Evolutionary conservation across 2,797 vertebrate species (phyloP).

Genomic region (Scarus forsteni): DNA sequence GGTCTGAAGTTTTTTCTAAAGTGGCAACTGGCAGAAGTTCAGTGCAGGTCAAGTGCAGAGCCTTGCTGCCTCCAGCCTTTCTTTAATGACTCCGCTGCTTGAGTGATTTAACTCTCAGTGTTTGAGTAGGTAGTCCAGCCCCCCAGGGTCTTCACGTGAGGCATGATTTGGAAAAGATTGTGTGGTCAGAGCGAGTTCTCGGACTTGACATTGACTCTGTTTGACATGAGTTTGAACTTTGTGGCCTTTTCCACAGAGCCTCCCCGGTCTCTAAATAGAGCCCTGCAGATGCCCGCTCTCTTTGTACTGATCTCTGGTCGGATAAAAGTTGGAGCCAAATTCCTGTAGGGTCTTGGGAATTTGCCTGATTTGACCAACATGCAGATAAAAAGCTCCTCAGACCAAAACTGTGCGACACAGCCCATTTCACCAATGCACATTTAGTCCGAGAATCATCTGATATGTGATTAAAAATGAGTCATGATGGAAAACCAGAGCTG

Average conservation of each 20-base stretch:
- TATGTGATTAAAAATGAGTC: slow-evolving; percentile 30
- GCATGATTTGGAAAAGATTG: slow-evolving; percentile 47
- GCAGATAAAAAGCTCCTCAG: slow-evolving; percentile 39
- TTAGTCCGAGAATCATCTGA: slow-evolving; percentile 11
- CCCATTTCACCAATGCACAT: neutral
- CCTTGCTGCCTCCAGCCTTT: slow-evolving; percentile 13
- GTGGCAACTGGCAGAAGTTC: no score
- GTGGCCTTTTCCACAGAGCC: slow-evolving; percentile 51
- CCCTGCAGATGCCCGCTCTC: slow-evolving; percentile 55
- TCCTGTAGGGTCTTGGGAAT: slow-evolving; percentile 64
- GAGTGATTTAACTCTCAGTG: slow-evolving; percentile 37
- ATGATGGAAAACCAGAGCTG: neutral
- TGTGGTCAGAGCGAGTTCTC: slow-evolving; percentile 34
- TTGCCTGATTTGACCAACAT: slow-evolving; percentile 30
- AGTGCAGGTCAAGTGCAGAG: neutral
- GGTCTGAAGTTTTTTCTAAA: no score
- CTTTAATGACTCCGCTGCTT: slow-evolving; percentile 28
- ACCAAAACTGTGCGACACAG: neutral
- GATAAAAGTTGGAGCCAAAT: slow-evolving; percentile 57
- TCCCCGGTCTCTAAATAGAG: slow-evolving; percentile 72
- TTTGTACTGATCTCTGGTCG: slow-evolving; percentile 45
- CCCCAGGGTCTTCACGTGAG: slow-evolving; percentile 36
- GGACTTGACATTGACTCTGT: slow-evolving; percentile 70
- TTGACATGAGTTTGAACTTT: slow-evolving; percentile 68
- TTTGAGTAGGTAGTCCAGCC: slow-evolving; percentile 33